A percentile compares a stretch with the other conserved stretches of the same genome.
Evolutionary conservation across 2,888 invertebrate genomes (phyloP).

Genomic region (Cheilosia grossa): DNA sequence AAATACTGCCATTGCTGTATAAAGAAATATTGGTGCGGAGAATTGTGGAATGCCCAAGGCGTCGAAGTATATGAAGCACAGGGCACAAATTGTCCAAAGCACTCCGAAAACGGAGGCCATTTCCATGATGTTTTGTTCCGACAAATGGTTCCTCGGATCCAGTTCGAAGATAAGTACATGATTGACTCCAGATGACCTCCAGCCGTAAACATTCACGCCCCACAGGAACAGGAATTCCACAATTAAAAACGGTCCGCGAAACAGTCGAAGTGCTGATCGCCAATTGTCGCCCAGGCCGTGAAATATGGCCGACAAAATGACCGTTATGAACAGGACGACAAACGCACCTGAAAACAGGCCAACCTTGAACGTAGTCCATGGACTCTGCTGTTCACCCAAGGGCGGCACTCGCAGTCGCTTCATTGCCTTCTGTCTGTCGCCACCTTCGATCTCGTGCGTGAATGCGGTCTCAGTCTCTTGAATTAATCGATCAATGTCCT

Average conservation of each 20-base stretch:
- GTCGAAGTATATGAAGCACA: constrained; percentile 88
- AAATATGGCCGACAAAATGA: constrained; percentile 87
- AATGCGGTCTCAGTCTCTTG: constrained; percentile 90
- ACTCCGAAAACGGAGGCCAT: constrained; percentile 90
- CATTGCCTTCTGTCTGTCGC: constrained; percentile 93
- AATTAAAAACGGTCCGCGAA: constrained; percentile 90
- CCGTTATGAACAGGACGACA: constrained; percentile 88
- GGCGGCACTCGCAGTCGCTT: constrained; percentile 93
- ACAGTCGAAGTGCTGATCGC: constrained; percentile 89
- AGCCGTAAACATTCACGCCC: constrained; percentile 92
- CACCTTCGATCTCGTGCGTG: constrained; percentile 89
- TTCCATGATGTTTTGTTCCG: constrained; percentile 91
- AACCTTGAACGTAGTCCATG: constrained; percentile 93
- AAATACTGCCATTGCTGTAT: constrained; percentile 87
- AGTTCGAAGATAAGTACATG: constrained; percentile 93
- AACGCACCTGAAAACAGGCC: constrained; percentile 93
- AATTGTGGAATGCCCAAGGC: constrained; percentile 90
- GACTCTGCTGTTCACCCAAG: constrained; percentile 91
- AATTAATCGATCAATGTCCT: constrained; percentile 93
- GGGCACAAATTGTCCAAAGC: constrained; percentile 87
- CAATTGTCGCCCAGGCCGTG: constrained; percentile 85
- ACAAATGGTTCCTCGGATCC: constrained; percentile 90
- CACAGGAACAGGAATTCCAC: constrained; percentile 90
- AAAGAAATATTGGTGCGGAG: constrained; percentile 89
- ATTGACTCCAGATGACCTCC: constrained; percentile 92